Evolutionary conservation across 2,888 invertebrate genomes (phyloP).

Genomic region (Drosophila kambysellisi): DNA sequence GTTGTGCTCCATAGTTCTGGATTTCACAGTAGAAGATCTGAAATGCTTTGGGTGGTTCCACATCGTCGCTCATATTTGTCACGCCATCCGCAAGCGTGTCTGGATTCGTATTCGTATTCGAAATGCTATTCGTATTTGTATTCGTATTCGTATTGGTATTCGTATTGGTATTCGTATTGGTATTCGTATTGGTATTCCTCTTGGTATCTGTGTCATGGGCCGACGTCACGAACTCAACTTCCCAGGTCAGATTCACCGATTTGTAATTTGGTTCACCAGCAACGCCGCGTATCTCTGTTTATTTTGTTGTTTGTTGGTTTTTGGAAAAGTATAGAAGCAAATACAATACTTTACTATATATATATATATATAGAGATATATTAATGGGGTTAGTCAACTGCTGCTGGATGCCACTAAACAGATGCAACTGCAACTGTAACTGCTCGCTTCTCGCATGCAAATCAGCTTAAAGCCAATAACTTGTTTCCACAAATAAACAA

Average conservation of each 20-base stretch:
- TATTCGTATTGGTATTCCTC: constrained; percentile 32
- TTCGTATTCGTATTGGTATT: constrained; percentile 12
- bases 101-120: constrained; percentile 7
- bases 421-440: constrained; percentile 16
- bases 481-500: constrained; percentile 69
- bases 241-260: constrained; percentile 85
- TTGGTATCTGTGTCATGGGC: constrained; percentile 63
- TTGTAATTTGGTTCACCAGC: constrained; percentile 85
- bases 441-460: constrained; percentile 68
- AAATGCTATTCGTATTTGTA: constrained; percentile 12
- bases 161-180: constrained; percentile 15
- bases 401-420: constrained; percentile 26
- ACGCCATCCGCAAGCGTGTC: constrained; percentile 54
- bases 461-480: constrained; percentile 70
- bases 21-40: constrained; percentile 92
- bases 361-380: not conserved
- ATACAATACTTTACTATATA: constrained; percentile 16
- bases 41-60: constrained; percentile 87
- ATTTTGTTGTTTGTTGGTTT: not conserved
- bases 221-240: constrained; percentile 83
- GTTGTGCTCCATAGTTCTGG: constrained; percentile 91
- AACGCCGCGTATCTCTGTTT: constrained; percentile 84
- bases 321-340: constrained; percentile 24
- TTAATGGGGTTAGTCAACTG: constrained; percentile 61
- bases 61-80: constrained; percentile 77